Percentiles rank a stretch among this genome's conserved stretches.
These are phyloP conservation scores for Mimumesa dahlbomi DNA, from an alignment of 2,888 invertebrate genomes.

Conservation along the genomic window DNA sequence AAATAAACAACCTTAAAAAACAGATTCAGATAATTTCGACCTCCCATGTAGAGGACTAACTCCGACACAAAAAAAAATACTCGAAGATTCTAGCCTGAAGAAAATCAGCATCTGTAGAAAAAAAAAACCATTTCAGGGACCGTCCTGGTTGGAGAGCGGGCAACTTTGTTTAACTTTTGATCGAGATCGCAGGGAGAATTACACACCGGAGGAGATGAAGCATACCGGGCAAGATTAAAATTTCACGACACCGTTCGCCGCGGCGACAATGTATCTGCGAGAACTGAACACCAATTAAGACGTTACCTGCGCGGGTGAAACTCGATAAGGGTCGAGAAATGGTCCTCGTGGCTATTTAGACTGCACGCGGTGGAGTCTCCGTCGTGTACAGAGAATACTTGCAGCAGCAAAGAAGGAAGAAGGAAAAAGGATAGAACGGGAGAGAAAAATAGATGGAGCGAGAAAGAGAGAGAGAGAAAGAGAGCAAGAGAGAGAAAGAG, in stretches of 20 bases:
- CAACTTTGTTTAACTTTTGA: no score
- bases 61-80: no score
- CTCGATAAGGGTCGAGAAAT: constrained; percentile 60
- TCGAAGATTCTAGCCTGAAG: no score
- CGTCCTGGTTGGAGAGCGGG: no score
- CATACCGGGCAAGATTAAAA: constrained; percentile 34
- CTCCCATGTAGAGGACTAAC: no score
- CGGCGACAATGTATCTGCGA: constrained; percentile 59
- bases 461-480: constrained; percentile 15
- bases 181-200: no score
- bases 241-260: constrained; percentile 38
- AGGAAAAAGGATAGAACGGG: neutral
- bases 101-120: neutral
- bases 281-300: constrained; percentile 60
- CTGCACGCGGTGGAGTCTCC: constrained; percentile 9
- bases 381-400: constrained; percentile 6
- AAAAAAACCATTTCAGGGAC: no score
- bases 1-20: no score
- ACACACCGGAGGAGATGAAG: neutral
- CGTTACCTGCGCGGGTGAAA: constrained; percentile 63
- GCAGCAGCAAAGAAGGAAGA: constrained; percentile 6
- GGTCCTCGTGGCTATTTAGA: constrained; percentile 50
- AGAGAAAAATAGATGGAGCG: neutral
- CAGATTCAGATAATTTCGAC: no score
- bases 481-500: constrained; percentile 33